Evolutionary conservation across 2,113 vertebrate genomes (phyloP), one percentile per base, ranked within the genome.

Genomic region (Todiramphus chloris): DNA sequence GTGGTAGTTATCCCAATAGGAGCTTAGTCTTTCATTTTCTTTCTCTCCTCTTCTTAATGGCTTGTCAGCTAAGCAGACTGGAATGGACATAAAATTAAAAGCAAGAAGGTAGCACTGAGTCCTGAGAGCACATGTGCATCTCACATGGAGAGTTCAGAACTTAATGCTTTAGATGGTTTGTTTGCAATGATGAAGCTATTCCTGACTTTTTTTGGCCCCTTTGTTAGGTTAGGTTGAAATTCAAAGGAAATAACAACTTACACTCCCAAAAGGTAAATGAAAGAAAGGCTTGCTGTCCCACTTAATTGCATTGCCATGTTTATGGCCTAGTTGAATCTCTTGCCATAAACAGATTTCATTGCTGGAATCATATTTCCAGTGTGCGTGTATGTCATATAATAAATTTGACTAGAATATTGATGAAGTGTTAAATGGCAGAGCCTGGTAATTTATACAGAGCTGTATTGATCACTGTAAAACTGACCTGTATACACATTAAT

Each of bases 231-330:
- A 76, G 63, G 80, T 83, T 86, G 66, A 73, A 83, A 78, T 63
- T 92, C 58, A 82, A 91, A 91, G 93, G 78, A 94, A 91, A 51
- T 75, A 81, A 59, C 80, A 88, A 59, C 27, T 69, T 89, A 70
- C 0, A 5, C 44, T 48, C 31, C 58, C 55, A 51, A 87, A 67
- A 83, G 55, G 58, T 74, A 12, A 77, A 79, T 62, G 67, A 74
- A 88, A 72, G 27, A 19, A 41, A 79, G 30, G 60, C 21, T 94
- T 70, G 33, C 80, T 84, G 13, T 55, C 50, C 23, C 50, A 43
- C 18, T 63, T 78, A 55, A 84, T 63, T 68, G 43, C 58, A 66
- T 83, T 35, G 58, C 48, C 35, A 10, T 53, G 30, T 60, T 85
- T 70, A 44, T 35, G 68, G 69, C 28, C 63, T 2, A 1, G 33